Evolutionary conservation across 2,113 vertebrate species (phyloP), one percentile per base, ranked within the genome.

Genomic region (Ceyx margarethae): DNA sequence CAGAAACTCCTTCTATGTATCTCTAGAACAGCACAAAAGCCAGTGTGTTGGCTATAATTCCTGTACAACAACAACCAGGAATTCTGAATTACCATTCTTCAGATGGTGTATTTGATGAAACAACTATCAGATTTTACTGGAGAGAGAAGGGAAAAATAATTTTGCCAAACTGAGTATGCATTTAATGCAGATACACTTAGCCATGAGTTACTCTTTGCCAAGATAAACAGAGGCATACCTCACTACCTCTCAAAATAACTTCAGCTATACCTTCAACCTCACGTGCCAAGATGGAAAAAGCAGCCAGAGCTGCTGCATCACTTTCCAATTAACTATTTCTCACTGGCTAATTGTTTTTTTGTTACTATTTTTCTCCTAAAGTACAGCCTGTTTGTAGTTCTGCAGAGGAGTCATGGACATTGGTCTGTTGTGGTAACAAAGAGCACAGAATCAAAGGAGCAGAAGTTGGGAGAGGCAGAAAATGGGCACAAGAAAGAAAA

Each of bases 401-500:
- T 72, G 53, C 64, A 83, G 81, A 46, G 7, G 21, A 81, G 21
- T 35, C 6, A 9, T 0, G 23, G 65, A 53, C 61, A 31, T 17
- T 2, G 6, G 19, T 20, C 60, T 17, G 21, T 18, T 79, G 74
- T 28, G 14, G 68, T 80, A 87, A 92, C 61, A 84, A 80, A 82
- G 22, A 48, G 28, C 48, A 22, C 16, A 68, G 16, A 86, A 62
- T 10, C 3, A 3, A 85, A 85, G 40, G 31, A 88, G 53, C 28
- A 33, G 54, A 46, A 83, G 45, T 14, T 66, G 61, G 64, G 40
- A 72, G 64, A 91, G 43, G 83, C 50, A 95, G 87, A 92, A 69
- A 89, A 11, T 4, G 9, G 22, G 81, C 92, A 92, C 17, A 60
- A 83, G 71, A 97, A 95, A 51, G 96, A 96, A 51, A 96, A 96